Conservation (phyloP, 2,113 vertebrate genomes). For the Ammodytes marinus region DNA sequence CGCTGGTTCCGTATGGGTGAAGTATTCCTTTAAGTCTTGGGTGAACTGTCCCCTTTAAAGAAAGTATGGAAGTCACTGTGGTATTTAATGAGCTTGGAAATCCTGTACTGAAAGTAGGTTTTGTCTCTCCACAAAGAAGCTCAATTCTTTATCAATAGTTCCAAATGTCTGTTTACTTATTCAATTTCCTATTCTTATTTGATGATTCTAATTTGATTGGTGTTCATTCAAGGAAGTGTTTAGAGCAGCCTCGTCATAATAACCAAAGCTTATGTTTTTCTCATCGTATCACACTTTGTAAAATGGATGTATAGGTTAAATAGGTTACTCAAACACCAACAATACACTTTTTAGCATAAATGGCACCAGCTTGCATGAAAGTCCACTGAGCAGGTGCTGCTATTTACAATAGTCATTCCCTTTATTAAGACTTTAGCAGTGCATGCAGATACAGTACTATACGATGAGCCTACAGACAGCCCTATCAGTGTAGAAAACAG, state of each 20-base stretch:
- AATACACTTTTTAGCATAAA: background rate
- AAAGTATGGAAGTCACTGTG: background rate
- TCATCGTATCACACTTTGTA: background rate
- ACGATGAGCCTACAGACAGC: background rate
- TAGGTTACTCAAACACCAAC: background rate
- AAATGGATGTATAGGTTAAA: background rate
- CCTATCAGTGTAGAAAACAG: background rate
- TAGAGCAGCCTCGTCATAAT: background rate
- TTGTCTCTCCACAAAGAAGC: no score
- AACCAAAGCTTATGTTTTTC: background rate
- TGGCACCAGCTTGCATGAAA: background rate
- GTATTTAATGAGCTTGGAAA: background rate
- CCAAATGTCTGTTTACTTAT: background rate
- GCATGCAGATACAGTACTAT: slow-evolving; percentile 57
- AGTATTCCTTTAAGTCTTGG: no score
- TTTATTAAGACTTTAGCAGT: slow-evolving; percentile 49
- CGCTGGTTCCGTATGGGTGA: no score
- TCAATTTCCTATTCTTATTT: background rate
- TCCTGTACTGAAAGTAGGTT: background rate
- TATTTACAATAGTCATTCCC: background rate
- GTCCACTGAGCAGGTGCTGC: background rate
- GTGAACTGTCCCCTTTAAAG: background rate
- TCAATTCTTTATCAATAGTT: no score
- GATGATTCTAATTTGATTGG: background rate
- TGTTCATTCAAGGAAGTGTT: background rate